Evolutionary conservation across 2,888 invertebrate genomes (phyloP), one percentile per base, ranked within the genome.

Genomic region (Hemicrepidius hirtus): DNA sequence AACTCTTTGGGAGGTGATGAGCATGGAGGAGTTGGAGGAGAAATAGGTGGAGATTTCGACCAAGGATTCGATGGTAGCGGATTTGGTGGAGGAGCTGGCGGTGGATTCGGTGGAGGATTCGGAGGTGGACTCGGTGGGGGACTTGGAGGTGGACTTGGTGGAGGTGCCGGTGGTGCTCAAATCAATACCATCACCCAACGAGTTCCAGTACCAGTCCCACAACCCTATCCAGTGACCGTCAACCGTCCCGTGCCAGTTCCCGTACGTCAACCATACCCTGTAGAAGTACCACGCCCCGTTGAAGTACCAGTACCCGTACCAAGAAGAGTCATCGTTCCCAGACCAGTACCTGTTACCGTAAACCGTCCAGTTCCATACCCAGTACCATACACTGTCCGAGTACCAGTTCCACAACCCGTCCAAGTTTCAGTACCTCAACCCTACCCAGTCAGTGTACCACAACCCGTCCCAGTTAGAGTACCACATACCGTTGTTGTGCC

Each of bases 401-500:
- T 81, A 4, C 21, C 77, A 0, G 77, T 81, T 10, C n/a, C n/a
- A n/a, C n/a, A n/a, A n/a, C n/a, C n/a, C n/a, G n/a, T n/a, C n/a
- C n/a, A n/a, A n/a, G n/a, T n/a, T n/a, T n/a, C n/a, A n/a, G n/a
- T n/a, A n/a, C n/a, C n/a, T n/a, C n/a, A n/a, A n/a, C n/a, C n/a
- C n/a, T n/a, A n/a, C n/a, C n/a, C n/a, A n/a, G n/a, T n/a, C n/a
- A n/a, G n/a, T n/a, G n/a, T n/a, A n/a, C n/a, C n/a, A n/a, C n/a
- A n/a, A n/a, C n/a, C n/a, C n/a, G n/a, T n/a, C n/a, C n/a, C n/a
- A n/a, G n/a, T n/a, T n/a, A n/a, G n/a, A n/a, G n/a, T n/a, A n/a
- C n/a, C n/a, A n/a, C n/a, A n/a, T n/a, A n/a, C n/a, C 76, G 81
- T 84, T 35, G 84, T 84, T 20, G 84, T 85, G n/a, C 84, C 85